phyloP scores from a whole-genome alignment of 2,113 vertebrate genomes.

The Nematolebias whitei region DNA sequence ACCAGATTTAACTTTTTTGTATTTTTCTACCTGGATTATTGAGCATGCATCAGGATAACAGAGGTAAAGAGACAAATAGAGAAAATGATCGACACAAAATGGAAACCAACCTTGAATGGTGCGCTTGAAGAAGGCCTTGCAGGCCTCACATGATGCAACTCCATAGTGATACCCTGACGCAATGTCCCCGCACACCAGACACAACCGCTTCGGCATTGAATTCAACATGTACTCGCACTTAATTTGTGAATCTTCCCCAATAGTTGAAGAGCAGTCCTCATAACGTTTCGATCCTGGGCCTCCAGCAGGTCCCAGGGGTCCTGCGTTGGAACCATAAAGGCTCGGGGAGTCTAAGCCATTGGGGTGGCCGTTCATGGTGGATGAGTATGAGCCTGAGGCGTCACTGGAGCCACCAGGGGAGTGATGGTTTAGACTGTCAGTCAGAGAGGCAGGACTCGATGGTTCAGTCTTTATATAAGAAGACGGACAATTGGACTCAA shows the following conservation, averaged over 20 bases:
- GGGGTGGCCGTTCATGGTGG: slow-evolving; percentile 99
- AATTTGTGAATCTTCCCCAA: slow-evolving; percentile 97
- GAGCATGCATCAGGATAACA: too few species aligned
- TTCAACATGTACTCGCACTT: slow-evolving; percentile 99
- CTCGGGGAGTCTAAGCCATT: slow-evolving; percentile 98
- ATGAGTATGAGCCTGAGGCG: slow-evolving; percentile 99
- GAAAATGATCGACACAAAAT: slow-evolving; percentile 36
- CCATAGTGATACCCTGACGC: slow-evolving; percentile 99
- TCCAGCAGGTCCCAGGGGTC: slow-evolving; percentile 86
- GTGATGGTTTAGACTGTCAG: slow-evolving; percentile 99
- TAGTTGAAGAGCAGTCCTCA: slow-evolving; percentile 98
- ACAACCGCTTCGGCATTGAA: slow-evolving; percentile 99
- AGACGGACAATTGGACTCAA: slow-evolving; percentile 99
- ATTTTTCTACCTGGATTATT: too few species aligned
- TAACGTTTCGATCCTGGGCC: slow-evolving; percentile 92
- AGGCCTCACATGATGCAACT: slow-evolving; percentile 98
- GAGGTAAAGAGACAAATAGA: not conserved
- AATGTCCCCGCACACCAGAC: slow-evolving; percentile 98
- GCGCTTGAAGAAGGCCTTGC: slow-evolving; percentile 99
- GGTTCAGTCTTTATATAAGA: slow-evolving; percentile 99
- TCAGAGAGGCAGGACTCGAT: slow-evolving; percentile 98
- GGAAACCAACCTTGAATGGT: slow-evolving; percentile 98
- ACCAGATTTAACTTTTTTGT: too few species aligned
- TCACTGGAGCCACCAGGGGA: slow-evolving; percentile 98
- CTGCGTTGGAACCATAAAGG: slow-evolving; percentile 90